A percentile compares a stretch with the other conserved stretches of the same genome.
These are phyloP conservation scores for Cydia fagiglandana DNA, from an alignment of 1,140 invertebrate species.

Conservation along the genomic window DNA sequence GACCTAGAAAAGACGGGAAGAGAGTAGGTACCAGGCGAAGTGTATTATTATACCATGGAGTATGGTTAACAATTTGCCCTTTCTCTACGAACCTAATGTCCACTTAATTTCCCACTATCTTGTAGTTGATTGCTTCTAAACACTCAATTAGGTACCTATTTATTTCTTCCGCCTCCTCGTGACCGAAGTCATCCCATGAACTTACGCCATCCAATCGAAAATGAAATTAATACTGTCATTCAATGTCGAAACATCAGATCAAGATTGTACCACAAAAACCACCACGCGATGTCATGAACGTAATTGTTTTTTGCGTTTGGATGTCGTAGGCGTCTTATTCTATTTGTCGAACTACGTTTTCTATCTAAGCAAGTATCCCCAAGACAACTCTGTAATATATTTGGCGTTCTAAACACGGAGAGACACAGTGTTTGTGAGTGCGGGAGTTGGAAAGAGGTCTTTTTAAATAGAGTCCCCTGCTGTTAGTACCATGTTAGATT, in stretches of 20 bases:
- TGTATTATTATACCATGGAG: no score
- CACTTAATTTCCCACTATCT: background rate
- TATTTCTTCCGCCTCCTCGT: constrained; percentile 29
- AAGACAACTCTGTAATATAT: background rate
- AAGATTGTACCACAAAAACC: constrained; percentile 47
- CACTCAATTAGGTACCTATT: constrained; percentile 24
- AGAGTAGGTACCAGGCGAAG: no score
- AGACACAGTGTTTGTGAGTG: constrained; percentile 41
- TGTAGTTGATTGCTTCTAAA: background rate
- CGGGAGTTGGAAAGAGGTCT: constrained; percentile 40
- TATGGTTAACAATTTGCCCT: background rate
- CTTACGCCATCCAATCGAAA: constrained; percentile 36
- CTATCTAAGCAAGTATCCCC: constrained; percentile 35
- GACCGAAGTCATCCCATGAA: constrained; percentile 28
- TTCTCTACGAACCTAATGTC: background rate
- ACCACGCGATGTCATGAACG: constrained; percentile 49
- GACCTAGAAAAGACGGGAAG: no score
- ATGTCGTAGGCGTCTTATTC: constrained; percentile 49
- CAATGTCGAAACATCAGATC: constrained; percentile 49
- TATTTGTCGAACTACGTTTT: constrained; percentile 40
- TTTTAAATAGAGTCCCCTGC: constrained; percentile 62
- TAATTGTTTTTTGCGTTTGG: constrained; percentile 57
- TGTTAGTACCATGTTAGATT: constrained; percentile 61
- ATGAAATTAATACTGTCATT: constrained; percentile 53
- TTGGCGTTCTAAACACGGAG: constrained; percentile 14